phyloP scores from a whole-genome alignment of 2,888 invertebrate genomes.

The Empis livida region DNA sequence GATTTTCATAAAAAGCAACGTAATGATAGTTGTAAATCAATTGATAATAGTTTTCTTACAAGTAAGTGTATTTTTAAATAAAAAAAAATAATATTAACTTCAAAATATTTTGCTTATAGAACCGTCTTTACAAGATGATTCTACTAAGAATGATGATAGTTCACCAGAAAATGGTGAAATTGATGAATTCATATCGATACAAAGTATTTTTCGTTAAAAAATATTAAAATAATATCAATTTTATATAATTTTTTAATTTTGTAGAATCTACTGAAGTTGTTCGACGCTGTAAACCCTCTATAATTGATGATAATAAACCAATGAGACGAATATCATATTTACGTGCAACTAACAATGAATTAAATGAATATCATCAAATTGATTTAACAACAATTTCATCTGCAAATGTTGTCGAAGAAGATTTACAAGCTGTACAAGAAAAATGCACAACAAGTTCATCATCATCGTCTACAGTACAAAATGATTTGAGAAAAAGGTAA shows the following conservation, averaged over 20 bases:
- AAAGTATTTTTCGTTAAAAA: neutral
- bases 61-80: no score
- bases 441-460: no score
- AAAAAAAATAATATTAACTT: no score
- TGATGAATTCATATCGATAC: neutral
- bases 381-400: slow-evolving; percentile 12
- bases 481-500: no score
- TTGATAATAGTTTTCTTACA: no score
- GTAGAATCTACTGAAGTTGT: slow-evolving; percentile 18
- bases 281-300: slow-evolving; percentile 29
- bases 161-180: neutral
- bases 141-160: neutral
- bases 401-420: slow-evolving; percentile 16
- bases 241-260: neutral
- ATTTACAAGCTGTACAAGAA: slow-evolving; percentile 10
- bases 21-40: no score
- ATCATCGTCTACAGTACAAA: neutral
- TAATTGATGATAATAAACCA: slow-evolving; percentile 68
- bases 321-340: slow-evolving; percentile 88
- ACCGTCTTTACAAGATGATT: neutral
- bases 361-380: slow-evolving; percentile 50
- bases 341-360: slow-evolving; percentile 72
- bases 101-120: no score
- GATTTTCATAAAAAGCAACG: no score
- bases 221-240: neutral